Percentiles rank a stretch among this genome's conserved stretches.
Evolutionary conservation across 2,797 vertebrate genomes (phyloP).

Genomic region (Sphaeramia orbicularis): DNA sequence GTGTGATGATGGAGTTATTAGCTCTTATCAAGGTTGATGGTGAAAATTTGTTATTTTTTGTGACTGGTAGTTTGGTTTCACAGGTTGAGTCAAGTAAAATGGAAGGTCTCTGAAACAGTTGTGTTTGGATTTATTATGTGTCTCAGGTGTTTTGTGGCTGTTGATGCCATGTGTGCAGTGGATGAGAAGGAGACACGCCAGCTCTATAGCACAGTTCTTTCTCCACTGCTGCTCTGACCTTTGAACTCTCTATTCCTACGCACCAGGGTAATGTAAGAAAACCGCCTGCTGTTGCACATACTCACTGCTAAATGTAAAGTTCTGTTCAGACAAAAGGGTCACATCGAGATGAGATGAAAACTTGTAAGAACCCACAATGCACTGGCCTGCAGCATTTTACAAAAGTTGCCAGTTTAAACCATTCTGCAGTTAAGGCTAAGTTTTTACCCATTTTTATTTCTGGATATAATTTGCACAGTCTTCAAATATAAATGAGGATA

Average conservation of each 20-base stretch:
- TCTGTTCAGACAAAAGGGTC: too few species aligned
- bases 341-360: too few species aligned
- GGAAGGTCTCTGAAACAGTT: neutral
- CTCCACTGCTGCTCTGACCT: neutral
- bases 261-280: neutral
- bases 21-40: slow-evolving; percentile 16
- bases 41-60: slow-evolving; percentile 9
- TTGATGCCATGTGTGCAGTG: neutral
- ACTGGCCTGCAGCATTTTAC: too few species aligned
- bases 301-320: too few species aligned
- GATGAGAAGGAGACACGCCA: too few species aligned
- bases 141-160: neutral
- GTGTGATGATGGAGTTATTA: neutral
- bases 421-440: too few species aligned
- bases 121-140: slow-evolving; percentile 1
- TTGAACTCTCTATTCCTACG: neutral
- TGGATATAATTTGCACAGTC: too few species aligned
- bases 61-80: slow-evolving; percentile 7
- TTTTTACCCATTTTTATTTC: too few species aligned
- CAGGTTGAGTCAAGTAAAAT: slow-evolving; percentile 24
- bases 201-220: neutral
- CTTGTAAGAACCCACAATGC: too few species aligned
- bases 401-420: too few species aligned
- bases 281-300: neutral
- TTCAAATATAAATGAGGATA: too few species aligned